phyloP scores from a whole-genome alignment of 1,140 invertebrate genomes.

The Odontomachus brunneus region DNA sequence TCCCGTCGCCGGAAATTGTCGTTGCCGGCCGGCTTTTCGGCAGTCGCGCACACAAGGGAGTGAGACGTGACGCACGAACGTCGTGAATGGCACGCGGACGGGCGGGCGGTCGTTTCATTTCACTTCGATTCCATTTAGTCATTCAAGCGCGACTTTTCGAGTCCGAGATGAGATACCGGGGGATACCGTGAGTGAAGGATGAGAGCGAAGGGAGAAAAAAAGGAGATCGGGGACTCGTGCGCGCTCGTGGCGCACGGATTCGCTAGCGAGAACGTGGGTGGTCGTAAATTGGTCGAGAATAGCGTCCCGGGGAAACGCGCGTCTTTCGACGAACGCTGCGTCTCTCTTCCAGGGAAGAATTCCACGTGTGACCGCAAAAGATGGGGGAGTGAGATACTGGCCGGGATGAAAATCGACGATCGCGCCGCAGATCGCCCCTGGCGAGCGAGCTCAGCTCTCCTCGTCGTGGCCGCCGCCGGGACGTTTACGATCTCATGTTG shows the following conservation, averaged over 20 bases:
- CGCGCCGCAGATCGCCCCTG: conserved; percentile 54
- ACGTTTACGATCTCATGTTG: conserved; percentile 51
- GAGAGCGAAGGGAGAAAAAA: background rate
- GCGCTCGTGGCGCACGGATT: conserved; percentile 67
- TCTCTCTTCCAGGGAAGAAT: conserved; percentile 59
- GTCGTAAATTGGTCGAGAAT: background rate
- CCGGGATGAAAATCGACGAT: conserved; percentile 63
- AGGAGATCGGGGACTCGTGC: conserved; percentile 43
- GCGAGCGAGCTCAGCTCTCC: conserved; percentile 44
- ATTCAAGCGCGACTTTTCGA: conserved; percentile 34
- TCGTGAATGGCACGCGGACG: conserved; percentile 33
- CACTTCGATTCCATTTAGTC: conserved; percentile 70
- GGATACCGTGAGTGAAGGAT: conserved; percentile 42
- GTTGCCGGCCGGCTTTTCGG: conserved; percentile 32
- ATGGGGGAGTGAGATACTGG: conserved; percentile 61
- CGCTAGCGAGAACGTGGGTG: conserved; percentile 51
- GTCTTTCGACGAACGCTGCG: conserved; percentile 33
- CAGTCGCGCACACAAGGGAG: background rate
- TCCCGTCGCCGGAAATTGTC: conserved; percentile 55
- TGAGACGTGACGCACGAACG: conserved; percentile 19
- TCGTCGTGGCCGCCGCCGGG: conserved; percentile 29
- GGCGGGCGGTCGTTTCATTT: conserved; percentile 63
- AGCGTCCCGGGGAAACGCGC: conserved; percentile 55
- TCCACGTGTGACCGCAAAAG: conserved; percentile 47
- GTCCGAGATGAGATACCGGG: conserved; percentile 12